Base-by-base conservation (phyloP, 2,113 vertebrate genomes). In the Vulpes lagopus region DNA sequence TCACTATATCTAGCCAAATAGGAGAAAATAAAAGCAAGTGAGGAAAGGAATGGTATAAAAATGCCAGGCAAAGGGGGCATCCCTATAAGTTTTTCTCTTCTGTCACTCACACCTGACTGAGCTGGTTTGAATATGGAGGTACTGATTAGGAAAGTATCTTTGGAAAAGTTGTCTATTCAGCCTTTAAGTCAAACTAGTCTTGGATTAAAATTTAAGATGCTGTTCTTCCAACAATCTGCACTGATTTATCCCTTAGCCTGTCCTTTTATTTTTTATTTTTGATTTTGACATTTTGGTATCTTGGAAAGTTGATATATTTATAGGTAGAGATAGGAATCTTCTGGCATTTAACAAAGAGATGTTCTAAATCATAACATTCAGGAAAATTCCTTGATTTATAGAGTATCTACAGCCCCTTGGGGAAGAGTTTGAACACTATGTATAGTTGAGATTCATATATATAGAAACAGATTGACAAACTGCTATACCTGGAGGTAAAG, bases 201-300 rank as follows among this genome's bases (percentile, higher is more conserved):
- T 85, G 82, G 71, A 35, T 64, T 69, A 85, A 90, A 94, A 93
- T 91, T 93, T 93, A 95, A 93, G 78, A 96, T 84, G 55, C 9
- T 15, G 15, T n/a, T 93, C 32, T 84, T 94, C 76, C 30, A 91
- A 81, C 27, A 81, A 30, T 93, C 60, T 78, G 35, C 64, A 60
- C 85, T 60, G 53, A 96, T 94, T 95, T 76, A 91, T 76, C 4
- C 43, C 84, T 60, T 84, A 81, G 62, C 25, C 76, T 96, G 60
- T 4, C 25, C 27, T 81, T 81, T 76, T 76, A 95, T 83, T 94
- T 92, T 64, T 43, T 43, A 43, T 43, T 43, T 43, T 43, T 6
- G 1, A 43, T 43, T 43, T 96, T 60, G 23, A 49, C 35, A 59
- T 35, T 85, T 95, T 81, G 60, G 38, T 87, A 81, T 85, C 91